Evolutionary conservation across 1,140 invertebrate genomes (phyloP).

Genomic region (Anthonomus grandis): DNA sequence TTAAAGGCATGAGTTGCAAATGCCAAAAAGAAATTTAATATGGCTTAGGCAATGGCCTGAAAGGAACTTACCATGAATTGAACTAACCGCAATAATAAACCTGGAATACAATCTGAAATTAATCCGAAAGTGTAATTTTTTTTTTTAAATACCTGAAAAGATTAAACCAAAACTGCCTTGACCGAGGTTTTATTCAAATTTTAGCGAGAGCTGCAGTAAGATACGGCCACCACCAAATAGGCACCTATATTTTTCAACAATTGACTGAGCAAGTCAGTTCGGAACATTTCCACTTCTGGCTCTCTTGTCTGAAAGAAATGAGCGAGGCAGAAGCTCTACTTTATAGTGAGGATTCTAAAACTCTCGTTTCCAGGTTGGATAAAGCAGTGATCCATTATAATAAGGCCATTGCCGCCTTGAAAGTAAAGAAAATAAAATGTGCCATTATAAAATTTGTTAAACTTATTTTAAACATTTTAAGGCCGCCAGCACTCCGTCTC

Average conservation of each 20-base stretch:
- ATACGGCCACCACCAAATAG: slow-evolving; percentile 78
- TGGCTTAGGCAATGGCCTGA: too few relatives aligned
- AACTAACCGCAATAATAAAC: too few relatives aligned
- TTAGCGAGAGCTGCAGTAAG: slow-evolving; percentile 74
- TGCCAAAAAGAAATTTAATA: too few relatives aligned
- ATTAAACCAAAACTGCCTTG: too few relatives aligned
- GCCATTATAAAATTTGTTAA: background rate
- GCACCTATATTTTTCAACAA: slow-evolving; percentile 62
- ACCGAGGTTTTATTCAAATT: slow-evolving; percentile 9
- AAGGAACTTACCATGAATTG: too few relatives aligned
- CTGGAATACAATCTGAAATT: too few relatives aligned
- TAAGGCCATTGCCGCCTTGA: slow-evolving; percentile 62
- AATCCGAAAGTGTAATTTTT: too few relatives aligned
- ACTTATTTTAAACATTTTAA: slow-evolving; percentile 37
- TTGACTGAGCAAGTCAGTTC: slow-evolving; percentile 75
- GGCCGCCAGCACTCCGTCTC: slow-evolving; percentile 65
- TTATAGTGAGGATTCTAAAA: slow-evolving; percentile 40
- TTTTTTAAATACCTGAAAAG: too few relatives aligned
- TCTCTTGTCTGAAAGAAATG: slow-evolving; percentile 72
- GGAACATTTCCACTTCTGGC: slow-evolving; percentile 88
- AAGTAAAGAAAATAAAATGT: slow-evolving; percentile 51
- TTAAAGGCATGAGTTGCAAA: too few relatives aligned
- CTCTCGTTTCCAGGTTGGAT: slow-evolving; percentile 59
- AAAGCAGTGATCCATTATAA: slow-evolving; percentile 58
- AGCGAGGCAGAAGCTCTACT: slow-evolving; percentile 59